Percentiles rank a stretch among this genome's conserved stretches.
phyloP scores from a whole-genome alignment of 2,888 invertebrate species.

The Enchytraeus crypticus region DNA sequence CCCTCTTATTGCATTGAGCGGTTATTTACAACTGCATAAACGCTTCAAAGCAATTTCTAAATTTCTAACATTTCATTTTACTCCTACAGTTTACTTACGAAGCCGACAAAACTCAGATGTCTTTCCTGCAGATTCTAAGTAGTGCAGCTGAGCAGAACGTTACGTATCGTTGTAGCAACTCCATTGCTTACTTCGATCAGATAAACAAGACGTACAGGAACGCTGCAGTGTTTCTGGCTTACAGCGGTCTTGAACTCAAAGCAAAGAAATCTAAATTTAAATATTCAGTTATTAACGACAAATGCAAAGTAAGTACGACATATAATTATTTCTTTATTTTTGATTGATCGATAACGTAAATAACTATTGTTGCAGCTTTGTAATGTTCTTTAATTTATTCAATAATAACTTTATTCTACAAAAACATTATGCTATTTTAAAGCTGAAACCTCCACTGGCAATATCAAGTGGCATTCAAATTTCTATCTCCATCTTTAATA shows the following conservation, averaged over 20 bases:
- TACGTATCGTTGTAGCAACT: constrained; percentile 76
- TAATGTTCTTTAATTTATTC: no score
- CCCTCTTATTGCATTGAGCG: no score
- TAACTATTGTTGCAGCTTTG: no score
- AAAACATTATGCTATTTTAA: no score
- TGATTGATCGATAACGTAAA: no score
- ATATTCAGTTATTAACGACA: constrained; percentile 23
- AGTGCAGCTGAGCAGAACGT: constrained; percentile 69
- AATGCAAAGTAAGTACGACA: constrained; percentile 21
- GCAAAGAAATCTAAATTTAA: constrained; percentile 18
- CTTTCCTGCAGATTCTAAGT: constrained; percentile 74
- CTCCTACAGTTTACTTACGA: constrained; percentile 69
- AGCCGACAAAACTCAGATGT: constrained; percentile 74
- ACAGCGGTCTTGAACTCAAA: constrained; percentile 26
- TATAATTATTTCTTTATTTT: no score
- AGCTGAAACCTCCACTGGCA: no score
- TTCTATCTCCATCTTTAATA: no score
- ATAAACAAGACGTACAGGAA: constrained; percentile 59
- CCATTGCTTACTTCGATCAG: constrained; percentile 65
- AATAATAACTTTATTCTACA: no score
- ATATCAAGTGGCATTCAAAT: no score
- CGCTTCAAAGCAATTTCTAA: no score
- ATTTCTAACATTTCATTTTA: constrained; percentile 25
- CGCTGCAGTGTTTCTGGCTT: constrained; percentile 40
- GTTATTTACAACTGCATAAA: no score